phyloP scores from a whole-genome alignment of 2,113 vertebrate genomes.

The Perca schrenkii region DNA sequence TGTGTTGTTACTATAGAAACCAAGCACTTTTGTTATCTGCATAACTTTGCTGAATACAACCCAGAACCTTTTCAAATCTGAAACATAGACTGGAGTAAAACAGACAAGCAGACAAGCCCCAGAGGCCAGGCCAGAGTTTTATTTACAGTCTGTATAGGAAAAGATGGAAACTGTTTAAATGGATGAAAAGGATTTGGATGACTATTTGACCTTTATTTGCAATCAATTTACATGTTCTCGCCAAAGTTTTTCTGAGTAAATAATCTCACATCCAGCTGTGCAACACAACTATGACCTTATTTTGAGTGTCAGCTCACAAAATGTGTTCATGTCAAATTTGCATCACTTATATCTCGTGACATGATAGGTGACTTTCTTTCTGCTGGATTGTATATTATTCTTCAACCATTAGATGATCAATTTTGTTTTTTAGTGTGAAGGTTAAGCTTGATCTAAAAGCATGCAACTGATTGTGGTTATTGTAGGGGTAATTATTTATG shows the following conservation, averaged over 20 bases:
- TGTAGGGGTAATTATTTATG: neutral
- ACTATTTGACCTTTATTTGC: conserved; percentile 1
- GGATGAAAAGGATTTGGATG: neutral
- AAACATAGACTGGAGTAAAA: neutral
- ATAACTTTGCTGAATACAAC: neutral
- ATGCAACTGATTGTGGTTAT: neutral
- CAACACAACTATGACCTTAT: neutral
- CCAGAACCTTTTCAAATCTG: neutral
- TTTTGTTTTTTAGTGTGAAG: neutral
- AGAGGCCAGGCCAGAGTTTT: neutral
- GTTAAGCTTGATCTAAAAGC: neutral
- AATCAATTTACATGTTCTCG: neutral
- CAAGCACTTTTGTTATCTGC: neutral
- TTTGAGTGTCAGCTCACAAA: neutral
- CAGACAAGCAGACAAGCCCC: neutral
- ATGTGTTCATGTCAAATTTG: neutral
- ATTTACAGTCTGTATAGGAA: conserved; percentile 4
- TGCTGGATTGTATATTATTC: neutral
- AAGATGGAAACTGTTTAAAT: conserved; percentile 3
- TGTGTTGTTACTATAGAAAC: conserved; percentile 32
- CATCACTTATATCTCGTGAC: neutral
- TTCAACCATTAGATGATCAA: neutral
- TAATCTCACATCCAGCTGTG: neutral
- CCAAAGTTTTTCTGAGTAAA: neutral
- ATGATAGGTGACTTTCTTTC: neutral